These are phyloP conservation scores for Phenganax stokvisi DNA, from an alignment of 92 coral and sea anemone species.

Conservation along the genomic window DNA sequence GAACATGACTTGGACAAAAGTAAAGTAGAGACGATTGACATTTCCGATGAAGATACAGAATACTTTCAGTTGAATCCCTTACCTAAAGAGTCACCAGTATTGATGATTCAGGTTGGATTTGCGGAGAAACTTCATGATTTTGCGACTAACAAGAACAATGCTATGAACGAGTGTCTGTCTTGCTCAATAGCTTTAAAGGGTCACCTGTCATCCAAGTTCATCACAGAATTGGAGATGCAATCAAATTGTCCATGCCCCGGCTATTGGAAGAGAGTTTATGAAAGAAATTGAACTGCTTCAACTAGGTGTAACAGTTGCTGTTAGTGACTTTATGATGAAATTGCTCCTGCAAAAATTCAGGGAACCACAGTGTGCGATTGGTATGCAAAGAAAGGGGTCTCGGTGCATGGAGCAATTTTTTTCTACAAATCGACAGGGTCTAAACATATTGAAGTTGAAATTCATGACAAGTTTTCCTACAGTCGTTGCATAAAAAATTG, in stretches of 20 bases:
- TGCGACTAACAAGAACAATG: background rate
- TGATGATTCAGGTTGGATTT: background rate
- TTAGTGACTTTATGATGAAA: constrained; percentile 48
- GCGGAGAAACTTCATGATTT: background rate
- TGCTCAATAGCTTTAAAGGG: background rate
- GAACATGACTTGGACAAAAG: background rate
- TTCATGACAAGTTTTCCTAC: constrained; percentile 19
- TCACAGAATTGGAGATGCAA: background rate
- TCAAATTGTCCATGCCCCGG: constrained; percentile 22
- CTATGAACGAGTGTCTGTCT: background rate
- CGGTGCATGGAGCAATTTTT: constrained; percentile 43
- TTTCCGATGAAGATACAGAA: background rate
- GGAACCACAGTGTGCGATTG: constrained; percentile 42
- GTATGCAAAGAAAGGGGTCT: constrained; percentile 43
- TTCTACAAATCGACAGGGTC: constrained; percentile 13
- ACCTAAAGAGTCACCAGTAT: constrained; percentile 13
- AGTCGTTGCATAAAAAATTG: constrained; percentile 5
- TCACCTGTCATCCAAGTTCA: constrained; percentile 3
- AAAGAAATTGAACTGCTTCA: constrained; percentile 26
- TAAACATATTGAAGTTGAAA: background rate
- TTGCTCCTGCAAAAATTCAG: constrained; percentile 40
- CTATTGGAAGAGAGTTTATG: constrained; percentile 15
- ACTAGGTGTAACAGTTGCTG: constrained; percentile 47
- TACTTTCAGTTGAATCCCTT: constrained; percentile 1
- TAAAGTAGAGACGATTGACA: constrained; percentile 9